A percentile compares a stretch with the other conserved stretches of the same genome.
phyloP scores from a whole-genome alignment of 1,140 invertebrate species.

The Drosophila murphyi region DNA sequence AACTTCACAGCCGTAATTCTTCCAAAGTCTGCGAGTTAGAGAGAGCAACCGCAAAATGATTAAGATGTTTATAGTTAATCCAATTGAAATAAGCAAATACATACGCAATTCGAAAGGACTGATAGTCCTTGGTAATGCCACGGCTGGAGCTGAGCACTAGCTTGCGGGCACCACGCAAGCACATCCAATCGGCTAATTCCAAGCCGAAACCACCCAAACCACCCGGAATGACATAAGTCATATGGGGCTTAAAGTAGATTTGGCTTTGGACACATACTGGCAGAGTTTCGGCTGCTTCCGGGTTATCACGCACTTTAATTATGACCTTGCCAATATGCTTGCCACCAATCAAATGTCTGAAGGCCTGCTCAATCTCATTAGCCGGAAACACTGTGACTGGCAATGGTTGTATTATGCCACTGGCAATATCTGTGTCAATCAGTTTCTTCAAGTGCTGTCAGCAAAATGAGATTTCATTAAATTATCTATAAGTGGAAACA shows the following conservation, averaged over 20 bases:
- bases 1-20: constrained; percentile 87
- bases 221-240: constrained; percentile 87
- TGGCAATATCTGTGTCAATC: constrained; percentile 74
- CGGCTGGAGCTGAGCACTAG: constrained; percentile 92
- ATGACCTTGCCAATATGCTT: constrained; percentile 95
- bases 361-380: constrained; percentile 88
- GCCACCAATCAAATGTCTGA: constrained; percentile 92
- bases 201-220: constrained; percentile 96
- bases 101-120: constrained; percentile 87
- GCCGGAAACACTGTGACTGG: constrained; percentile 87
- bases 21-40: constrained; percentile 86
- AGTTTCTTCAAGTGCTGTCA: constrained; percentile 67
- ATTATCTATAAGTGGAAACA: no score
- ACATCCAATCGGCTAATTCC: constrained; percentile 95
- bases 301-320: constrained; percentile 65
- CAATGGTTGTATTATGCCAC: constrained; percentile 88
- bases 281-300: constrained; percentile 54
- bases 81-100: constrained; percentile 12
- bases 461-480: neutral
- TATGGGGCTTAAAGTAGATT: constrained; percentile 85
- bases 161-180: constrained; percentile 91
- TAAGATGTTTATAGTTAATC: neutral
- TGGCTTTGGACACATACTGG: constrained; percentile 70
- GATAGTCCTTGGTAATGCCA: constrained; percentile 92
- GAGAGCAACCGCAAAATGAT: no score